phyloP scores from a whole-genome alignment of 1,140 invertebrate species.

The Drosophila tristis region DNA sequence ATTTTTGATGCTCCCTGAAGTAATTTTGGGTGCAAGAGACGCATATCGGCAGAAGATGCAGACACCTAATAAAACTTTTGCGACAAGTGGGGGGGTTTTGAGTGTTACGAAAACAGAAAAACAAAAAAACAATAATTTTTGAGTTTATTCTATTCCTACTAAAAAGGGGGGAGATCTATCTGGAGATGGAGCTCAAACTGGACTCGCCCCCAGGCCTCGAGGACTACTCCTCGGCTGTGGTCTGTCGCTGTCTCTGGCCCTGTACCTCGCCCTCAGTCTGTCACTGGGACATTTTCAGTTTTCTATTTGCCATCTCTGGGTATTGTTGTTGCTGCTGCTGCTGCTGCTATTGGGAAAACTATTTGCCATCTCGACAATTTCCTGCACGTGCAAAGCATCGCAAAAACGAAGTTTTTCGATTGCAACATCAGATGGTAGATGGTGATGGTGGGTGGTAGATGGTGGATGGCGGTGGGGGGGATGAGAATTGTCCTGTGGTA shows the following conservation, averaged over 20 bases:
- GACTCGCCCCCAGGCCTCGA: neutral
- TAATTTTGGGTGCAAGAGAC: slow-evolving; percentile 63
- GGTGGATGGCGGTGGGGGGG: neutral
- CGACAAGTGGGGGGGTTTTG: slow-evolving; percentile 65
- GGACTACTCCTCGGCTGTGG: slow-evolving; percentile 12
- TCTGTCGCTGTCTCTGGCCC: slow-evolving; percentile 7
- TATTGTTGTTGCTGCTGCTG: slow-evolving; percentile 44
- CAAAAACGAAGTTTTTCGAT: slow-evolving; percentile 60
- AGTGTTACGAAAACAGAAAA: slow-evolving; percentile 74
- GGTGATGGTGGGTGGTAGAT: neutral
- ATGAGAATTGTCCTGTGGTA: neutral
- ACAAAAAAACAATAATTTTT: slow-evolving; percentile 74
- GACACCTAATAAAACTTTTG: slow-evolving; percentile 83
- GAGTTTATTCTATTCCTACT: slow-evolving; percentile 55
- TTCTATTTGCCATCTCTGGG: slow-evolving; percentile 68
- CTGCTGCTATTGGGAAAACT: slow-evolving; percentile 73
- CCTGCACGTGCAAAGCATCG: slow-evolving; percentile 76
- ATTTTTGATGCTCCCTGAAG: slow-evolving; percentile 50
- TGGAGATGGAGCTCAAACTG: slow-evolving; percentile 18
- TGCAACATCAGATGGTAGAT: slow-evolving; percentile 10
- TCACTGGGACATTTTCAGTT: slow-evolving; percentile 77
- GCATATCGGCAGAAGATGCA: slow-evolving; percentile 74
- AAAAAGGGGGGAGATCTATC: neutral
- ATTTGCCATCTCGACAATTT: slow-evolving; percentile 82
- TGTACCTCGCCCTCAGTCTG: slow-evolving; percentile 38